Evolutionary conservation across 2,888 invertebrate species (phyloP).

Genomic region (Linnaemya tessellans): DNA sequence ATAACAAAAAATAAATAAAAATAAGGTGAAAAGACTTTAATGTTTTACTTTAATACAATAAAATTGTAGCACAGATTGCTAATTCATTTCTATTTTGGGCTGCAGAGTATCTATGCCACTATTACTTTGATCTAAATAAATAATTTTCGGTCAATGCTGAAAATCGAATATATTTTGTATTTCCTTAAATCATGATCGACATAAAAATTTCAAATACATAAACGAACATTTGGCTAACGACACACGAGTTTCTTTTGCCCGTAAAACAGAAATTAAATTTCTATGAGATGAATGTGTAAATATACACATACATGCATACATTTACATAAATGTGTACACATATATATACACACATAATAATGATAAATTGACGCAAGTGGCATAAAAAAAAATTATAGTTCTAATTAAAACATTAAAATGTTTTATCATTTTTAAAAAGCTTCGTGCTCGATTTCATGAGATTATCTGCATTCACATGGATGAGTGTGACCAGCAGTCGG

Average conservation of each 20-base stretch:
- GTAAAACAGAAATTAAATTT: slow-evolving; percentile 22
- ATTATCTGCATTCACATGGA: no score
- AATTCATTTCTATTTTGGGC: slow-evolving; percentile 32
- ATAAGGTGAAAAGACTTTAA: slow-evolving; percentile 2
- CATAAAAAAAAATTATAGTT: no score
- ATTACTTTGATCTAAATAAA: slow-evolving; percentile 51
- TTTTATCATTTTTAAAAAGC: no score
- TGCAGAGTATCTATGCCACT: slow-evolving; percentile 19
- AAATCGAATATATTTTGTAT: not conserved
- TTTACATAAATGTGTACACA: no score
- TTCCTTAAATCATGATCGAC: slow-evolving; percentile 1
- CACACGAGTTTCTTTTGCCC: slow-evolving; percentile 14
- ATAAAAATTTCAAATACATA: not conserved
- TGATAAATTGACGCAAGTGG: no score
- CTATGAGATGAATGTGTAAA: no score
- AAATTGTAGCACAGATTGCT: slow-evolving; percentile 5
- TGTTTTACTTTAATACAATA: not conserved
- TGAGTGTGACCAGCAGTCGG: no score
- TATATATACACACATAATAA: no score
- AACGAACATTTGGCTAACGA: slow-evolving; percentile 2
- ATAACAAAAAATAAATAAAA: not conserved
- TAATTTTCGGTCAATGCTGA: not conserved
- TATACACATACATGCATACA: no score
- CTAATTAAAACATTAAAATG: no score
- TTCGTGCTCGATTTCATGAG: no score